Conservation (phyloP, 92 coral and sea anemone genomes). For the Porites lobata region DNA sequence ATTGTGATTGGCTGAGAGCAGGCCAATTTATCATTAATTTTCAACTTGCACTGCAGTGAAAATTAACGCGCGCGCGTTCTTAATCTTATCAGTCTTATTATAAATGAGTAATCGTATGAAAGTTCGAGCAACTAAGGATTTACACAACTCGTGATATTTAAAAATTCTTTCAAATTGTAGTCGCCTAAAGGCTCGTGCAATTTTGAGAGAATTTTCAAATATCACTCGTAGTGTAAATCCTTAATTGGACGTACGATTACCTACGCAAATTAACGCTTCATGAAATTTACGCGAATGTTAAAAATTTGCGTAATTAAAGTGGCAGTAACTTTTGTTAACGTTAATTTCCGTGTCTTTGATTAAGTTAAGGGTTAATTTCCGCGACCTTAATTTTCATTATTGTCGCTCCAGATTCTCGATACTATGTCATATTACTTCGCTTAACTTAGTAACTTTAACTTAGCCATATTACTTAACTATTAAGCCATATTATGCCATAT, state of each 20-base stretch:
- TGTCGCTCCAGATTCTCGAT: too few species aligned
- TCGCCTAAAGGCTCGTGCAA: constrained; percentile 2
- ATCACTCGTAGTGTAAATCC: neutral
- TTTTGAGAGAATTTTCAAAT: constrained; percentile 2
- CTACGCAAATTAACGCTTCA: neutral
- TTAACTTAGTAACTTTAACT: too few species aligned
- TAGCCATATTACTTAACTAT: too few species aligned
- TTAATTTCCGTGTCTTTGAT: too few species aligned
- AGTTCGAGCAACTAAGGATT: neutral
- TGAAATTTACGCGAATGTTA: too few species aligned
- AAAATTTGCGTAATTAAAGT: too few species aligned
- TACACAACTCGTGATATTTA: neutral
- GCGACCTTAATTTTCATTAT: too few species aligned
- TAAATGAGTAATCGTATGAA: constrained; percentile 9
- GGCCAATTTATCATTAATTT: constrained; percentile 9
- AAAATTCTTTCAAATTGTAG: neutral
- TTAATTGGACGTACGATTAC: constrained; percentile 3
- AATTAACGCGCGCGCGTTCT: neutral
- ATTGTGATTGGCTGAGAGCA: constrained; percentile 10
- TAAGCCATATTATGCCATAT: too few species aligned
- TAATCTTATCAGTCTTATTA: neutral
- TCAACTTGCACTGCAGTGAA: neutral
- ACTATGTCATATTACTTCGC: too few species aligned
- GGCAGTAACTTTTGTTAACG: too few species aligned
- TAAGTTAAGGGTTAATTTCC: too few species aligned